Evolutionary conservation across 2,888 invertebrate genomes (phyloP).

Genomic region (Erannis defoliaria): DNA sequence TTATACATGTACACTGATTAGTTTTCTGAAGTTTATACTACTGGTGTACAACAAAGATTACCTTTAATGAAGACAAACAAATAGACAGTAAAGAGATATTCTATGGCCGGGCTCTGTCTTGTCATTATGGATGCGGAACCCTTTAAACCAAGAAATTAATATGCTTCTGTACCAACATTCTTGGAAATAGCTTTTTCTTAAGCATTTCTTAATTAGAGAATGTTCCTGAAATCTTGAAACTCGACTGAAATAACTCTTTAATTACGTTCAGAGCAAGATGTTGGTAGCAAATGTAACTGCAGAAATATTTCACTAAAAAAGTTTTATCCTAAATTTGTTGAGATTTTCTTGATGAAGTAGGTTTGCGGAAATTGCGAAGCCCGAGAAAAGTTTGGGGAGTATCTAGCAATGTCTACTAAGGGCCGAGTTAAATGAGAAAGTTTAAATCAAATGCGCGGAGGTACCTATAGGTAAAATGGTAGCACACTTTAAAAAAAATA

Average conservation of each 20-base stretch:
- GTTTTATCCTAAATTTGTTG: constrained; percentile 27
- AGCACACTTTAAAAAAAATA: too few species aligned
- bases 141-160: constrained; percentile 8
- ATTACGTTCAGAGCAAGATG: constrained; percentile 16
- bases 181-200: too few species aligned
- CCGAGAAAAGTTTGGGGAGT: neutral
- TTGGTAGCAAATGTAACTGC: neutral
- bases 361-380: constrained; percentile 18
- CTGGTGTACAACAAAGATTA: neutral
- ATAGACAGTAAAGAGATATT: neutral
- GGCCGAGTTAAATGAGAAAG: constrained; percentile 1
- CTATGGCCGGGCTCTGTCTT: neutral
- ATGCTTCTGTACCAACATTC: neutral
- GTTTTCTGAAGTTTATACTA: too few species aligned
- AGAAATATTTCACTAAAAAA: constrained; percentile 28
- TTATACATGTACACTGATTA: too few species aligned
- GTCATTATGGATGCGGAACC: neutral
- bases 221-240: constrained; percentile 19
- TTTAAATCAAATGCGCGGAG: neutral
- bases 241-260: constrained; percentile 23
- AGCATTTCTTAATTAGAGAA: constrained; percentile 26
- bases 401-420: neutral
- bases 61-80: neutral
- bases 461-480: too few species aligned
- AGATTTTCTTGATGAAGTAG: constrained; percentile 15